Evolutionary conservation across 2,888 invertebrate genomes (phyloP), one percentile per base, ranked within the genome.

Genomic region (Cephus pygmeus): DNA sequence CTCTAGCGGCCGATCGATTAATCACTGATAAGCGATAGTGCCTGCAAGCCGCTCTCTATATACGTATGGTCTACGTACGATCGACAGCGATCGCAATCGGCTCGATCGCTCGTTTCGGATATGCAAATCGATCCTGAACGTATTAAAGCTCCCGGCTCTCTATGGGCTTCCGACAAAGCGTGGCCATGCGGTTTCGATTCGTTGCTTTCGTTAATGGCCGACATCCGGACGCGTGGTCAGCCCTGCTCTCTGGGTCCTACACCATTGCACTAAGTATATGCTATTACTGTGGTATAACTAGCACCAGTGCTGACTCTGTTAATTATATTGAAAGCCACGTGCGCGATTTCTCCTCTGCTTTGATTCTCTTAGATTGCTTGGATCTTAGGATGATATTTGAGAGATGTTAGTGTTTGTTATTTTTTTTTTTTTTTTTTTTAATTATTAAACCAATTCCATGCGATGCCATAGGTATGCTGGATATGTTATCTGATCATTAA

Each of bases 271-370:
- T 56, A 56, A 56, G 56, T 56, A 56, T 56, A 56, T 23, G 56
- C 56, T 56, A 56, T 56, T 56, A 56, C 56, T 23, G 23, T 23
- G 23, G 23, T 56, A 23, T 56, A 15, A 56, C 56, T 9, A 56
- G 56, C 23, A 56, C 23, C 56, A 56, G 56, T 23, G 56, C 77
- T n/a, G 34, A 71, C 78, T 73, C 79, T 83, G 85, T 85, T 88
- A 89, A 89, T 88, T 88, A 88, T 85, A 85, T 83, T 77, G 79
- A 78, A 84, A 82, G 84, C 87, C 89, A 88, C 88, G 88, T 87
- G 87, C 86, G 78, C 84, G 85, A 86, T 88, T 88, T 88, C 88
- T 87, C 87, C 83, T 80, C 76, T 79, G 76, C 80, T 79, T 56
- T 6, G 23, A 56, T 73, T 33, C 33, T 76, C 4, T 69, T 36